Base-by-base conservation (phyloP, 2,797 vertebrate species). In the Silurus lanzhouensis region DNA sequence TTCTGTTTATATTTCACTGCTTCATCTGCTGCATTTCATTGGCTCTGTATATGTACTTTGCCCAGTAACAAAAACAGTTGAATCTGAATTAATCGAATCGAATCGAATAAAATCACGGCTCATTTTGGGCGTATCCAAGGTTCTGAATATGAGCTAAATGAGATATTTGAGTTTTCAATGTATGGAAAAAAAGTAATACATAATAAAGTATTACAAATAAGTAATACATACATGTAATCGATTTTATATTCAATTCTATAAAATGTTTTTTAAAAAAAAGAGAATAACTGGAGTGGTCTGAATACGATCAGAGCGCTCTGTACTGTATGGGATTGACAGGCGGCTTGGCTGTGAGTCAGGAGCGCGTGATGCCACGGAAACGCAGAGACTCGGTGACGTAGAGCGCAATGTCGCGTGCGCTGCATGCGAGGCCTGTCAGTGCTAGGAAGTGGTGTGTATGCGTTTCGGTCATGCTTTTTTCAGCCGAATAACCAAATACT, bases 381-480 rank as follows among this genome's bases (percentile, higher is more conserved):
- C 88, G 91, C 92, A 93, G 93, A 92, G 87, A 84, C 86, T 87
- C 74, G 68, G 92, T 89, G 90, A 89, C 91, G 88, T 92, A 90
- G 90, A 71, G 83, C 94, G 93, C 76, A 94, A 95, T 93, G 94
- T 94, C 92, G 93, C 88, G 92, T 93, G 93, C 92, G 91, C 92
- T 91, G 92, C 92, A 91, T 92, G 92, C 91, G 90, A 86, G 94
- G 94, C 93, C 94, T 95, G 92, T 90, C 91, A 91, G 91, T 90
- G 93, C 88, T 92, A 93, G 60, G 38, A 79, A 79, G 92, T 91
- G 93, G 81, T 85, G 92, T 91, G 92, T 83, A 87, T 91, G 86
- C 92, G 91, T 92, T 93, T 92, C 94, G 94, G 94, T 95, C 93
- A 94, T 94, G 94, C 93, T 94, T 70, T 94, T 83, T 93, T 90